Evolutionary conservation across 1,140 invertebrate species (phyloP), one percentile per base, ranked within the genome.

Genomic region (Zeugodacus cucurbitae): DNA sequence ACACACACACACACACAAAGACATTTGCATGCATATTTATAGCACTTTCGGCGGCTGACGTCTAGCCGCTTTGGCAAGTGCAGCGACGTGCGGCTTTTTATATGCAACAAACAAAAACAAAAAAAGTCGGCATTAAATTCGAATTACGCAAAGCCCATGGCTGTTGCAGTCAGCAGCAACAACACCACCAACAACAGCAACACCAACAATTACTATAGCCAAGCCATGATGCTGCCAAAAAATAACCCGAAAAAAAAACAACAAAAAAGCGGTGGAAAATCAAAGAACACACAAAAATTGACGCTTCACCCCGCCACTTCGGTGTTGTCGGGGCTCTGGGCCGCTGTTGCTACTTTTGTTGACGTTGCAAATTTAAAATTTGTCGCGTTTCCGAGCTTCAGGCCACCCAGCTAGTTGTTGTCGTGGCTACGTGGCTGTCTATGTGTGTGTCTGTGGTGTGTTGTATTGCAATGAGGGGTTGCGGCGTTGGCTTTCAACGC

Each of bases 111-210:
- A n/a, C 37, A 20, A 17, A 67, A 34, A 34, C 6, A 70, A 67
- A 67, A 57, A 57, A 57, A 59, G 4, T 17, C 41, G 11, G 67
- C 67, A 74, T 74, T 74, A 74, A 82, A 82, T 54, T 44, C 41
- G 74, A 82, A 82, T 82, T 82, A 82, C 74, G 74, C 74, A 82
- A 82, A 48, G 34, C 67, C n/a, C 74, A 48, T 32, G 74, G 74
- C 41, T 82, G n/a, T 8, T 48, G 74, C 74, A 82, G 41, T n/a
- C 32, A 29, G 20, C 67, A 41, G 20, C 41, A 82, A 54, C n/a
- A 74, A 37, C 20, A 74, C n/a, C 17, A 62, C 3, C 32, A n/a
- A 8, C 64, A 67, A 17, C 17, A 74, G 41, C 70, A 67, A 32
- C 29, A 74, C 5, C 32, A 62, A 26, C 4, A 62, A 62, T 74